phyloP scores from a whole-genome alignment of 2,888 invertebrate species.

The Troilus luridus region DNA sequence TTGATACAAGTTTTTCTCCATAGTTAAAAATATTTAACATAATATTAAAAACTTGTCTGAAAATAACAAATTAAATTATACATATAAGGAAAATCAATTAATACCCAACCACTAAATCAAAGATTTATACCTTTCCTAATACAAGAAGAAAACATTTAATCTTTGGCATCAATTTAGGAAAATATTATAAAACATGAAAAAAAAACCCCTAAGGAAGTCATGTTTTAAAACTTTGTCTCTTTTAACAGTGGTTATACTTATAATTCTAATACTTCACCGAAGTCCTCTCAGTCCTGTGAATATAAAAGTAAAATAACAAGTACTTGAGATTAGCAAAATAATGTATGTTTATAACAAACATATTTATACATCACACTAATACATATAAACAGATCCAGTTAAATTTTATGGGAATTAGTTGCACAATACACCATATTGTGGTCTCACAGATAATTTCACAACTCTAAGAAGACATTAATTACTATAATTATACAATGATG shows the following conservation, averaged over 20 bases:
- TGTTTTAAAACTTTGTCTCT: conserved; percentile 21
- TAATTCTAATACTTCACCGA: neutral
- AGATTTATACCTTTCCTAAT: neutral
- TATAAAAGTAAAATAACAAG: neutral
- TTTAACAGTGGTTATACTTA: neutral
- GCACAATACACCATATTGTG: neutral
- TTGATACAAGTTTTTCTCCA: neutral
- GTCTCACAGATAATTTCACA: neutral
- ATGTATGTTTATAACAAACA: neutral
- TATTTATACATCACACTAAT: too few relatives aligned
- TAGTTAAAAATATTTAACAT: neutral
- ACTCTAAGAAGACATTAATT: neutral
- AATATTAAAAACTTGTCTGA: neutral
- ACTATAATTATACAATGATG: neutral
- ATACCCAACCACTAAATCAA: neutral
- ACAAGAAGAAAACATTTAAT: neutral
- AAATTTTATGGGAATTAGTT: neutral
- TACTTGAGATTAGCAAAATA: neutral
- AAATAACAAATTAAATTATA: neutral
- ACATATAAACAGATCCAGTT: neutral
- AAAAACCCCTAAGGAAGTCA: neutral
- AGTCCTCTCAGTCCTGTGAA: neutral
- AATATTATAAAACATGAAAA: neutral
- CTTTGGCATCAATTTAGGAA: neutral
- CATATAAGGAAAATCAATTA: neutral